Evolutionary conservation across 2,888 invertebrate genomes (phyloP), one percentile per base, ranked within the genome.

Genomic region (Drosophila ustulata): DNA sequence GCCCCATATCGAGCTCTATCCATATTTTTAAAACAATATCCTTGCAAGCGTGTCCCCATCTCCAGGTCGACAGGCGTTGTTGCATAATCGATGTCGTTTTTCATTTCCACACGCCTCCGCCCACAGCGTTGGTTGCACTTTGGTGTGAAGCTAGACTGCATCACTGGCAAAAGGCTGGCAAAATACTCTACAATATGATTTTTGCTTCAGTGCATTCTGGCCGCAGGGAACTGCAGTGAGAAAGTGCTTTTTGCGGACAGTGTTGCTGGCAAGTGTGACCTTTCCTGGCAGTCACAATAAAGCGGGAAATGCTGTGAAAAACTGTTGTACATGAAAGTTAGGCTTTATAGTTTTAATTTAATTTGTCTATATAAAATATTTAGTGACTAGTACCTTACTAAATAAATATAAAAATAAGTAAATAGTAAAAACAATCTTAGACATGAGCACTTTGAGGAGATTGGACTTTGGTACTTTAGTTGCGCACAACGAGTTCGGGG

Each of bases 71-170:
- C 47, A 47, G 63, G 52, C 64, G 34, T 25, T 70, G 50, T 79
- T 83, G 70, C 80, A 84, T 83, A 84, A 87, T 83, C 82, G 67
- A 66, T 71, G 75, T 78, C 82, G 71, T 82, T 79, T 87, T 71
- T 82, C 85, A 84, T 82, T 75, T 83, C 67, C 75, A 62, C 65
- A 71, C 64, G 52, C 49, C 62, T 11, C 34, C 32, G 41, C 11
- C 50, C 28, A 65, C 46, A 9, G 30, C 32, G 30, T 39, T 30
- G 4, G 34, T 34, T 34, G 34, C 11, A 4, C n/a, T 11, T 37
- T 37, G n/a, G 25, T 46, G 30, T 43, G 18, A 30, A 45, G 32
- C 45, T 37, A 37, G 37, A n/a, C 37, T 37, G 37, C 37, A 37
- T 37, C 47, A 28, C 45, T 39, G 64, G 56, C 41, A 18, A 9